Base-by-base conservation (phyloP, 2,113 vertebrate species). In the Psilopsiagon aymara region DNA sequence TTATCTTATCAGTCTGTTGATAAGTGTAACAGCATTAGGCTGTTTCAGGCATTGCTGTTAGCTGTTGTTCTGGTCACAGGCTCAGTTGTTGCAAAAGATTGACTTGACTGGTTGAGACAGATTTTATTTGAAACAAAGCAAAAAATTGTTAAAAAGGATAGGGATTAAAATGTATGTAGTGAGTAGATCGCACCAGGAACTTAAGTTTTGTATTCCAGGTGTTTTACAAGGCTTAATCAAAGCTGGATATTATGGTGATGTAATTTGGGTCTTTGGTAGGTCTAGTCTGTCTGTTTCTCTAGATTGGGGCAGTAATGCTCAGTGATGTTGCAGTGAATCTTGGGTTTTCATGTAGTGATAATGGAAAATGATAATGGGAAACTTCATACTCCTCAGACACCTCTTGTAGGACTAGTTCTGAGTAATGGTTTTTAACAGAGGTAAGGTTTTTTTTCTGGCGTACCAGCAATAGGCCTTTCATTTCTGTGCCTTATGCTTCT, bases 1-100 rank as follows among this genome's bases (percentile, higher is more conserved):
- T 91, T 96, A 96, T 97, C 96, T 97, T 97, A 97, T 97, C 96
- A 73, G 89, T 41, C 52, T 60, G 62, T 18, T 91, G 95, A 97
- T 97, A 97, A 97, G 57, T 4, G 14, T 92, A 95, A 95, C 89
- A 95, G 91, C 46, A 60, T 95, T 87, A 84, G 81, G 86, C 88
- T 92, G 83, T 93, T 89, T 81, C 66, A 94, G 73, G 91, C 92
- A 60, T n/a, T 91, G 74, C 94, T 97, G 29, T 91, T 82, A 82
- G 93, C 89, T 92, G 89, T 68, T 77, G 59, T 86, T 78, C 91
- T 96, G 77, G 70, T 97, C 96, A 95, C 6, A 18, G 94, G 94
- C 94, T 95, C 1, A 0, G 52, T 47, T 89, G 52, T 96, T 96
- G 93, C 91, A 97, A 91, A 92, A 97, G 77, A 79, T 93, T 73